Conservation (phyloP, 2,888 invertebrate species). For the Drosophila trichaetosa region DNA sequence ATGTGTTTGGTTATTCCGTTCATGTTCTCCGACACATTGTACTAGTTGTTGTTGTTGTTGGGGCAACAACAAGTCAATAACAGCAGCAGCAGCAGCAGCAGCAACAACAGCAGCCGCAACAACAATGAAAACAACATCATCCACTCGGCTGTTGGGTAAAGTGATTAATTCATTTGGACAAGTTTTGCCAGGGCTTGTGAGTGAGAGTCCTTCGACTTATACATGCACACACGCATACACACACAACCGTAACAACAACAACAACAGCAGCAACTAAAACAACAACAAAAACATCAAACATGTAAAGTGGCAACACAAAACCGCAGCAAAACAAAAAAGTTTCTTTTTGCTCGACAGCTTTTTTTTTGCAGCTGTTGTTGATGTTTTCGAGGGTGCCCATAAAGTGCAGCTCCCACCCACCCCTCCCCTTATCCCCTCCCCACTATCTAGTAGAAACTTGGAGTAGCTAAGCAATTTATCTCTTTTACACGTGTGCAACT, state of each 20-base stretch:
- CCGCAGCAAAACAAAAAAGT: constrained; percentile 58
- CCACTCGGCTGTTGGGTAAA: constrained; percentile 68
- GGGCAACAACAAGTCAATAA: constrained; percentile 26
- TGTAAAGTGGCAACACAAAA: constrained; percentile 44
- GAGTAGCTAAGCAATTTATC: constrained; percentile 72
- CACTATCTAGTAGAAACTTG: constrained; percentile 10
- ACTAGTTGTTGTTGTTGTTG: constrained; percentile 9
- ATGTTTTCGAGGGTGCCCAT: constrained; percentile 34
- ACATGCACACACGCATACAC: constrained; percentile 22
- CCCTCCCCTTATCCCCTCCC: background rate
- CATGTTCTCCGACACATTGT: constrained; percentile 30
- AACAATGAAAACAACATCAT: constrained; percentile 63
- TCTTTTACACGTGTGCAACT: constrained; percentile 44
- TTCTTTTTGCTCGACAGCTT: constrained; percentile 70
- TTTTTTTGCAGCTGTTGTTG: constrained; percentile 35
- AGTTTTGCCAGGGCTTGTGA: constrained; percentile 61
- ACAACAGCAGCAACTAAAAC: constrained; percentile 12
- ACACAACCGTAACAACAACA: constrained; percentile 31
- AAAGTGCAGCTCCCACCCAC: background rate
- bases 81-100: constrained; percentile 26
- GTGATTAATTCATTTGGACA: constrained; percentile 81
- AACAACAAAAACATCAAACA: constrained; percentile 11
- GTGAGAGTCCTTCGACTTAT: constrained; percentile 29
- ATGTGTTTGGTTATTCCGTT: constrained; percentile 27
- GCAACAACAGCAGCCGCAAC: constrained; percentile 34